These are phyloP conservation scores for Drosophila fuyamai DNA, from an alignment of 1,140 invertebrate genomes.

Conservation along the genomic window DNA sequence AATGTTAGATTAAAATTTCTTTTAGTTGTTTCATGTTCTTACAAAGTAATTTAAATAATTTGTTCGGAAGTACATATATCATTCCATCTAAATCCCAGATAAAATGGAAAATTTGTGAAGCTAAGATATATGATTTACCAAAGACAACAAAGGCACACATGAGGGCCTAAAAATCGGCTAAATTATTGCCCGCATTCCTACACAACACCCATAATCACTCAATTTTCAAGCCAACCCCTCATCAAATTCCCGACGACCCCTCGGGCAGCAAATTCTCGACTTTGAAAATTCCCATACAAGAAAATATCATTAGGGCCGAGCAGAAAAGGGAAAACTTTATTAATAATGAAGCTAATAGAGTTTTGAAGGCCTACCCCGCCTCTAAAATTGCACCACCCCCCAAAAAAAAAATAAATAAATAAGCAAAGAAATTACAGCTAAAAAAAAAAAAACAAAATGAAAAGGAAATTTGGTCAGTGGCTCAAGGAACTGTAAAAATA, in stretches of 20 bases:
- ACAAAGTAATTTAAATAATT: no score
- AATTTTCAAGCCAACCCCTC: conserved; percentile 32
- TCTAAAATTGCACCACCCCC: neutral
- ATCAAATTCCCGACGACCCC: conserved; percentile 16
- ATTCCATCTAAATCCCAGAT: neutral
- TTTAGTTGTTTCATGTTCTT: no score
- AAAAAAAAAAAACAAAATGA: conserved; percentile 2
- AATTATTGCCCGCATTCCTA: conserved; percentile 26
- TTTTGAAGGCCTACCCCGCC: conserved; percentile 35
- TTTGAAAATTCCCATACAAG: conserved; percentile 36
- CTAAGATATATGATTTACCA: neutral
- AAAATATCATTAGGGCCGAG: conserved; percentile 40
- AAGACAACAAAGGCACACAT: conserved; percentile 6
- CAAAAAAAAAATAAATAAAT: no score
- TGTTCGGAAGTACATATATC: no score
- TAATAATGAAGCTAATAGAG: conserved; percentile 54
- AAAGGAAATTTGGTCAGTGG: conserved; percentile 46
- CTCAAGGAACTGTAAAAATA: conserved; percentile 68
- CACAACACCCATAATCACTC: conserved; percentile 49
- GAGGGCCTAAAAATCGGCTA: neutral
- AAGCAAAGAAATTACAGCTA: conserved; percentile 30
- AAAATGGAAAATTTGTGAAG: neutral
- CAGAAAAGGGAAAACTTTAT: conserved; percentile 46
- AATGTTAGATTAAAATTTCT: no score
- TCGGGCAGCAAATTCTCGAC: conserved; percentile 4